Base-by-base conservation (phyloP, 2,888 invertebrate genomes). In the Choreutis nemorana region DNA sequence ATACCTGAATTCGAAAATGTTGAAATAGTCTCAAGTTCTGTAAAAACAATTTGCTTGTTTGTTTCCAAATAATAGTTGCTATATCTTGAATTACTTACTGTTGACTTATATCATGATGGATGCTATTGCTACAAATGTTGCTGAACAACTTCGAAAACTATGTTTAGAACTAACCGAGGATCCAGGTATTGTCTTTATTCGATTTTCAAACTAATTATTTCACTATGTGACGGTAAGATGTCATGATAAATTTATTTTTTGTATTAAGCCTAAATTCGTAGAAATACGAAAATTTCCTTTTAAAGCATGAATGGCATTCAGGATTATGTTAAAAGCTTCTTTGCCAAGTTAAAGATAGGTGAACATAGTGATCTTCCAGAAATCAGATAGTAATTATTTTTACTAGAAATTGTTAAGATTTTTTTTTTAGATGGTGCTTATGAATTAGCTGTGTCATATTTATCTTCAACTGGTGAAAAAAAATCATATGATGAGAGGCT, bases 401-500 rank as follows among this genome's bases (percentile, higher is more conserved):
- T n/a, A n/a, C n/a, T n/a, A n/a, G n/a, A n/a, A n/a, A n/a, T n/a
- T n/a, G n/a, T n/a, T n/a, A n/a, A n/a, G n/a, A n/a, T n/a, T n/a
- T 12, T 34, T 14, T 30, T 42, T 50, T 29, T 31, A 78, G 78
- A 75, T 65, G 65, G 63, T 33, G 73, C 75, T 21, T 77, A 68
- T 58, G 78, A 77, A 43, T 40, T 77, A 42, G 78, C 78, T 14
- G 54, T 75, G 6, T 67, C 77, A 35, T 78, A 75, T 50, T 45
- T 77, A 29, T 64, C 75, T 26, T 64, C 70, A 4, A 60, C 62
- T 12, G 57, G 58, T 33, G 65, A 63, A 26, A 66, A 67, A 35
- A 40, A 42, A 12, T 50, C 54, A 5, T 40, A 50, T 30, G 75
- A 75, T 58, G 79, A 79, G 44, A 64, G 55, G 30, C 40, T 68